Percentiles rank a stretch among this genome's conserved stretches.
Evolutionary conservation across 2,113 vertebrate species (phyloP).

Genomic region (Delphinus delphis): DNA sequence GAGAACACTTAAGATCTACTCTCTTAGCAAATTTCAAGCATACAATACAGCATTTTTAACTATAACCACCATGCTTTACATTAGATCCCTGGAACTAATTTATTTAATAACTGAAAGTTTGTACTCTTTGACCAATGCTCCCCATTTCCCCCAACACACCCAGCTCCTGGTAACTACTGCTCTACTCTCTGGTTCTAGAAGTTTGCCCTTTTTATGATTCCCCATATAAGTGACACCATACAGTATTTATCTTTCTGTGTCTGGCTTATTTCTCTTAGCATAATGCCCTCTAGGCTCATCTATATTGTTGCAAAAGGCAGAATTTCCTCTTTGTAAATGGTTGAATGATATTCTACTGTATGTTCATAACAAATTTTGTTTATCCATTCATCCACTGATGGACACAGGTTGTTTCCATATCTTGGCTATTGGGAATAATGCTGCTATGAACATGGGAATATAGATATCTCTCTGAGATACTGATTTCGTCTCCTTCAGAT

Average conservation of each 20-base stretch:
- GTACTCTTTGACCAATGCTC: background rate
- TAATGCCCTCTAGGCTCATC: background rate
- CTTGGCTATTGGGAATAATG: background rate
- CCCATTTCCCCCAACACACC: background rate
- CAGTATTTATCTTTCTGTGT: background rate
- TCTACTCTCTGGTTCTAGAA: background rate
- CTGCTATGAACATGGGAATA: background rate
- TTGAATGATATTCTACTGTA: background rate
- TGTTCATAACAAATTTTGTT: background rate
- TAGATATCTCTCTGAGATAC: background rate
- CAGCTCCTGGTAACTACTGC: background rate
- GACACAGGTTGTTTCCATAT: background rate
- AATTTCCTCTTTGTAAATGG: background rate
- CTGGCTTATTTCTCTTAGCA: background rate
- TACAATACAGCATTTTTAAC: background rate
- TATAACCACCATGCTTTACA: background rate
- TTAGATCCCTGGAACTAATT: background rate
- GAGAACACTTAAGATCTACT: background rate
- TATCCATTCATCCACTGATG: background rate
- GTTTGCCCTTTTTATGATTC: background rate
- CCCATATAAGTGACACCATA: background rate
- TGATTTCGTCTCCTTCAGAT: background rate
- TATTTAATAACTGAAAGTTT: background rate
- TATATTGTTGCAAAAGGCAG: background rate
- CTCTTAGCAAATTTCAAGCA: background rate